Base-by-base conservation (phyloP, 2,888 invertebrate genomes). In the Drosophila villosipedis region DNA sequence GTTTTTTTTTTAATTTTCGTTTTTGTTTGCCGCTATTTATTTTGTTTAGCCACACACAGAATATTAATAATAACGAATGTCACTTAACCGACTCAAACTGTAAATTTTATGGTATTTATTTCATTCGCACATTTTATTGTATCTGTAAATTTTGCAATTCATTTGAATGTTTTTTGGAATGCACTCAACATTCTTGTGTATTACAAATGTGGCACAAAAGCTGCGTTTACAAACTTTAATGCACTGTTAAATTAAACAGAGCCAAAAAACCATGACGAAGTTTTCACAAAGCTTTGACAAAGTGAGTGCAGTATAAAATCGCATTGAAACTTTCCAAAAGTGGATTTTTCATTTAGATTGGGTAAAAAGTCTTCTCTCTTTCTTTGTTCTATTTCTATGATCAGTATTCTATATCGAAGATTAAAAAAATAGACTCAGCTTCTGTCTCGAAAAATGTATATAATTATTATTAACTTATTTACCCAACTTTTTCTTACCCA, bases 41-140 rank as follows among this genome's bases (percentile, higher is more conserved):
- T 53, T 62, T 6, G 55, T 25, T 43, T 49, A 52, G 59, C 58
- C 63, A 68, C 57, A 68, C 68, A 35, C 68, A 78, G 79, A 78
- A 78, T 78, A 78, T 71, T 75, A 75, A 78, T 68, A 68, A 37
- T 54, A 54, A 62, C 39, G 14, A 50, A 41, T 63, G 62, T 52
- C 77, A 76, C 62, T 76, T 4, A 25, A 57, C 30, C 10, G n/a
- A 52, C 22, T 30, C 14, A 30, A 43, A 43, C 3, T 37, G 12
- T 30, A 28, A 14, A 53, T 35, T 58, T 59, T 28, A 28, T 33
- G 43, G 4, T 12, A 9, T 35, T n/a, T 35, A 33, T 43, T 41
- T 41, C 7, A n/a, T 47, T 25, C 12, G 14, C 14, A 31, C 31
- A 31, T 31, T 31, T 31, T 2, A 2, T 31, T 31, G 31, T 31